These are phyloP conservation scores for Lepidurus couesii DNA, from an alignment of 1,140 invertebrate genomes.

Conservation along the genomic window DNA sequence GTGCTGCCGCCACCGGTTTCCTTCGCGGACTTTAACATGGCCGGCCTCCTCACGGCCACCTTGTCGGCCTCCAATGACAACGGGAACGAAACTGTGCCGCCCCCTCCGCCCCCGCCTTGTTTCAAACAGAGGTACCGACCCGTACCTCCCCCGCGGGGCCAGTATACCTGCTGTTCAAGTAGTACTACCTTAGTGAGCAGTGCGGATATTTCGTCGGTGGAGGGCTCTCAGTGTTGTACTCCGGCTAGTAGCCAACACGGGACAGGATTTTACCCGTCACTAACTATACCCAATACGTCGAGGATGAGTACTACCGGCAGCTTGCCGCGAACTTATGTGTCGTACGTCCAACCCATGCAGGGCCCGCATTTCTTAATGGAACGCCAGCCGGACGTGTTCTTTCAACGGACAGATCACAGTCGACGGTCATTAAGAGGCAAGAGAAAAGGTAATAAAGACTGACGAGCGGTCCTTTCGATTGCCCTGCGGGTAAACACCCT, in stretches of 20 bases:
- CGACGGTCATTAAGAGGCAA: background rate
- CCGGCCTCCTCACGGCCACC: background rate
- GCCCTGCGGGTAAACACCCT: no score
- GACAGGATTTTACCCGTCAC: background rate
- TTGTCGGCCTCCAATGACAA: background rate
- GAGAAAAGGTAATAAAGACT: background rate
- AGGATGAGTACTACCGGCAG: background rate
- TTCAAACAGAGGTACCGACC: background rate
- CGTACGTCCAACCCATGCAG: background rate
- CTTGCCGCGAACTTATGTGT: slow-evolving; percentile 4
- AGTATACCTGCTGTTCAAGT: background rate
- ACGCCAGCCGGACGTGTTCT: background rate
- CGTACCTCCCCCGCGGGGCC: background rate
- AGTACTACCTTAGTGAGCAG: background rate
- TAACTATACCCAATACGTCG: background rate
- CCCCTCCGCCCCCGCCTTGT: background rate
- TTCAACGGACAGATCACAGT: background rate
- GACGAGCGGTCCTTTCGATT: no score
- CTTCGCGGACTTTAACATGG: slow-evolving; percentile 27
- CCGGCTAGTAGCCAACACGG: background rate
- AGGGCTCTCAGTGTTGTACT: background rate
- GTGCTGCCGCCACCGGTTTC: slow-evolving; percentile 30
- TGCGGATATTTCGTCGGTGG: background rate
- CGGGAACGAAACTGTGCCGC: background rate
- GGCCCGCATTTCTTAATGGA: background rate